Evolutionary conservation across 2,797 vertebrate species (phyloP).

Genomic region (Triplophysa bombifrons): DNA sequence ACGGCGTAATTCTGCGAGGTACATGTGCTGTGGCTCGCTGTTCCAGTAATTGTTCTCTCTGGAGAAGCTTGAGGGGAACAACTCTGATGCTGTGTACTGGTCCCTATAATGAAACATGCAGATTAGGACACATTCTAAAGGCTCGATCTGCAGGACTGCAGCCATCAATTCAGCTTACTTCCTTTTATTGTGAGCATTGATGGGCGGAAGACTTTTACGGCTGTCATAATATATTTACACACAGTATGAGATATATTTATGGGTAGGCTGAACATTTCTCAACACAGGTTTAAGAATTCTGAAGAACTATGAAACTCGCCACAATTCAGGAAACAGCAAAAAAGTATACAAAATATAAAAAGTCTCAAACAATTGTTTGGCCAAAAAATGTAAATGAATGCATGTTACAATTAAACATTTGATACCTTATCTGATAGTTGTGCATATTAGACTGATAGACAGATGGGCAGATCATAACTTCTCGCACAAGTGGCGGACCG

Average conservation of each 20-base stretch:
- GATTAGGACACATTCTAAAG: slow-evolving; percentile 49
- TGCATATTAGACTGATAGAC: not conserved
- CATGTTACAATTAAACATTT: not conserved
- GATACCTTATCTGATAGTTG: too few relatives aligned
- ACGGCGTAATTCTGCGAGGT: slow-evolving; percentile 53
- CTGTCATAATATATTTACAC: not conserved
- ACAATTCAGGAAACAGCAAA: not conserved
- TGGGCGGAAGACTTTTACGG: not conserved
- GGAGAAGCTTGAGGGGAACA: slow-evolving; percentile 58
- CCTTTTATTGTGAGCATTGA: not conserved
- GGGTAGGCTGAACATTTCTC: too few relatives aligned
- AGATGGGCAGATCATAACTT: not conserved
- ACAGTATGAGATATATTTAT: not conserved
- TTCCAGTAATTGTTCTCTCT: slow-evolving; percentile 62
- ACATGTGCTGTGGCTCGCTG: slow-evolving; percentile 54
- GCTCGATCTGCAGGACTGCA: slow-evolving; percentile 15
- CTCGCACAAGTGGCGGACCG: not conserved
- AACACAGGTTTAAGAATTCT: too few relatives aligned
- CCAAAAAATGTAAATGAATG: not conserved
- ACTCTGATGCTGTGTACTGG: slow-evolving; percentile 51
- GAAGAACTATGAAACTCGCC: too few relatives aligned
- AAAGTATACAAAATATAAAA: not conserved
- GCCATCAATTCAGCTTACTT: slow-evolving; percentile 11
- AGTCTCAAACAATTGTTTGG: too few relatives aligned
- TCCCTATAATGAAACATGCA: slow-evolving; percentile 62